These are phyloP conservation scores for Ispidina picta DNA, from an alignment of 2,797 vertebrate species.

Conservation along the genomic window DNA sequence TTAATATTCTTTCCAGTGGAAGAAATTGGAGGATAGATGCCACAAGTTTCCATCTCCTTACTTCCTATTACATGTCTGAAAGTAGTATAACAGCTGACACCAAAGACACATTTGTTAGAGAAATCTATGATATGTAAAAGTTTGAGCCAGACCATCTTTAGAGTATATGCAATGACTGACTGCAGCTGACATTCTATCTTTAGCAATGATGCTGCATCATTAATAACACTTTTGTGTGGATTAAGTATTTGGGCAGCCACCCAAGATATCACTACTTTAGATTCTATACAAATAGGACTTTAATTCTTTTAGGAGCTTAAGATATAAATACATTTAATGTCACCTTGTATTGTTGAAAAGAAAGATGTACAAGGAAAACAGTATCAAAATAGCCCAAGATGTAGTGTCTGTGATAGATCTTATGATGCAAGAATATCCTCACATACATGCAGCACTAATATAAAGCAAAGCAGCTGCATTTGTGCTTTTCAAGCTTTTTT, in stretches of 20 bases:
- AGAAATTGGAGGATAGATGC: not conserved
- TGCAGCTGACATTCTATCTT: constrained; percentile 54
- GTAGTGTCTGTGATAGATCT: not conserved
- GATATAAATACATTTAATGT: not conserved
- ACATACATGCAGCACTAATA: not conserved
- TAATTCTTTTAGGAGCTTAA: not conserved
- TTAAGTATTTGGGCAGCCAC: constrained; percentile 58
- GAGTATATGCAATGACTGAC: not conserved
- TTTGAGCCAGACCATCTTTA: constrained; percentile 21
- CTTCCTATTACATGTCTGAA: not conserved
- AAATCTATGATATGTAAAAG: constrained; percentile 4
- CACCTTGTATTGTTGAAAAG: not conserved
- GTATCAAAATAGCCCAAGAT: not conserved
- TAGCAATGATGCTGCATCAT: constrained; percentile 62
- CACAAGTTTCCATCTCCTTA: constrained; percentile 1
- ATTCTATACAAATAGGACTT: not conserved
- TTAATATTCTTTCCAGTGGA: not conserved
- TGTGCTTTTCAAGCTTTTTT: constrained; percentile 4
- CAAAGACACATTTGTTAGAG: not conserved
- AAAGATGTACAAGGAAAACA: not conserved
- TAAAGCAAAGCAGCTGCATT: not conserved
- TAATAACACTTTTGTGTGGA: constrained; percentile 63
- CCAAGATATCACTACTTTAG: constrained; percentile 46
- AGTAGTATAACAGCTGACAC: not conserved
- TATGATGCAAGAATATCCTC: not conserved